Conservation (phyloP, 1,140 invertebrate species). For the Cryptotermes secundus region DNA sequence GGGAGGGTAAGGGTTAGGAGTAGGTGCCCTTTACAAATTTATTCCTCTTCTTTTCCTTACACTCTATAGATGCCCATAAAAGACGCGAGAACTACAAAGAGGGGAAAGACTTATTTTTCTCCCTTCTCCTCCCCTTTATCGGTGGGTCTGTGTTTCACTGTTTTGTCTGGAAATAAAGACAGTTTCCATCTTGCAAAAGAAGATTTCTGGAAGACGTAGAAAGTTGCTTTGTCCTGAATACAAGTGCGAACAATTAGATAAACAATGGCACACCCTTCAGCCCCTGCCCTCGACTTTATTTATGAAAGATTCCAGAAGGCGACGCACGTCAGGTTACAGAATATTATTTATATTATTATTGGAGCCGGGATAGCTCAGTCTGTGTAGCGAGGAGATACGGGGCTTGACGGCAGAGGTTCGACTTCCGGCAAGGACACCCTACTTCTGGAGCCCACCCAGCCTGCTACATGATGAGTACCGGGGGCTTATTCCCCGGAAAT, state of each 20-base stretch:
- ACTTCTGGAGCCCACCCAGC: too few species aligned
- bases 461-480: too few species aligned
- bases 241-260: not conserved
- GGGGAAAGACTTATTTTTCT: not conserved
- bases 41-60: not conserved
- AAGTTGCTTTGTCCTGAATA: not conserved
- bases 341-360: too few species aligned
- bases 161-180: not conserved
- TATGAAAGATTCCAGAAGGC: too few species aligned
- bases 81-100: not conserved
- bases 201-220: not conserved
- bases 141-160: not conserved
- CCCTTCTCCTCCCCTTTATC: not conserved
- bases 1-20: not conserved
- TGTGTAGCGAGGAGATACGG: too few species aligned
- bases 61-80: not conserved
- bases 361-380: too few species aligned
- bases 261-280: not conserved
- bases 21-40: not conserved
- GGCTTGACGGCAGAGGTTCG: too few species aligned
- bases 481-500: too few species aligned
- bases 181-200: too few species aligned
- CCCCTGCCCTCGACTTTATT: not conserved
- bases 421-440: too few species aligned
- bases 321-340: too few species aligned